Evolutionary conservation across 2,113 vertebrate genomes (phyloP), one percentile per base, ranked within the genome.

Genomic region (Pelusios castaneus): DNA sequence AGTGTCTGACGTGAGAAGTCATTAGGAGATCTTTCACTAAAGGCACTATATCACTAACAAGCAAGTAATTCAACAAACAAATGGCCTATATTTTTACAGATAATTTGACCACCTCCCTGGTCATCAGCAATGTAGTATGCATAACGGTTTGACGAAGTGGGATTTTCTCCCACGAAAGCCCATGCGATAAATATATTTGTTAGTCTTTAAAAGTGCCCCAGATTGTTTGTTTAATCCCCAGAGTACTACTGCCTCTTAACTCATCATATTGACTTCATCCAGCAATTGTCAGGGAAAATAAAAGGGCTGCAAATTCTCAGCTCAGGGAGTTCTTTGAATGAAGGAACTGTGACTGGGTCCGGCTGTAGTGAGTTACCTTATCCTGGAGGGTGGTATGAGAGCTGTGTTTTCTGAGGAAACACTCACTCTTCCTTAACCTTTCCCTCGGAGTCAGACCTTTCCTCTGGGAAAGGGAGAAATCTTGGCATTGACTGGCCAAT

Each of bases 381-480:
- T 25, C 82, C 87, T 93, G 90, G 60, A 60, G 79, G 52, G n/a
- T 82, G 52, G 52, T 41, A 27, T 41, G 54, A 58, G 51, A 54
- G 25, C 24, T 83, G 3, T 76, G 90, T n/a, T 45, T 60, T 91
- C 86, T 80, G 43, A 95, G 94, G 86, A 96, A 95, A 92, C 49
- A 84, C 78, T 93, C 80, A 41, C 79, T 83, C 63, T 94, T 89
- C 87, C 60, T 54, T 31, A 58, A 95, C 94, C 89, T 87, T 47
- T 49, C 86, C 90, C 84, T 92, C 95, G 92, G 94, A 96, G 92
- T 95, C 96, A 96, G 43, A 87, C 55, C 88, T 96, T 96, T 96
- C 95, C 86, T 95, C 92, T 97, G 96, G 92, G 97, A 97, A 96
- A 96, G 77, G 76, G 16, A 91, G 88, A 95, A 95, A 73, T 91